These are phyloP conservation scores for Therioaphis trifolii DNA, from an alignment of 2,888 invertebrate species.

Conservation along the genomic window DNA sequence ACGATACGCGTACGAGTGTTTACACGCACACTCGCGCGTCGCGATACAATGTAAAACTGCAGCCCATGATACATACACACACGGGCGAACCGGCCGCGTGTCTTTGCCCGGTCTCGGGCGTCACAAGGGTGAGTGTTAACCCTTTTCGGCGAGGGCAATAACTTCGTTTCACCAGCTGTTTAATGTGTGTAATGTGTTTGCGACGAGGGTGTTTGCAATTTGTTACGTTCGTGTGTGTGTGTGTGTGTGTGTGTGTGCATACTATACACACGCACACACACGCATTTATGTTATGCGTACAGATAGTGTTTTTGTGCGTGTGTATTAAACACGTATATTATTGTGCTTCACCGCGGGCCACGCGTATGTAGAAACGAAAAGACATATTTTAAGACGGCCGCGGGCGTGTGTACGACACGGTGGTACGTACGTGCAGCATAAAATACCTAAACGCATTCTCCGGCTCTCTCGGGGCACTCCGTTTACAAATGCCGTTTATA, in stretches of 20 bases:
- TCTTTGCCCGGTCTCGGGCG: no score
- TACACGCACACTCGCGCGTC: neutral
- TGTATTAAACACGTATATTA: neutral
- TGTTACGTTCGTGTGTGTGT: conserved; percentile 33
- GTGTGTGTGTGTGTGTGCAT: neutral
- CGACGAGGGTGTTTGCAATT: conserved; percentile 58
- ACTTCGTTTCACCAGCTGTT: conserved; percentile 62
- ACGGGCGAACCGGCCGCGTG: neutral
- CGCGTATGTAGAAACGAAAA: conserved; percentile 22
- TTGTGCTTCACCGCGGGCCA: neutral
- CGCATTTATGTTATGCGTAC: neutral
- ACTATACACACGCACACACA: neutral
- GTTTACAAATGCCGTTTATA: neutral
- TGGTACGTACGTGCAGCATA: no score
- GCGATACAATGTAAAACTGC: conserved; percentile 23
- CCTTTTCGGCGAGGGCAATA: conserved; percentile 59
- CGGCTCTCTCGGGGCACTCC: neutral
- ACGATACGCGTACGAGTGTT: neutral
- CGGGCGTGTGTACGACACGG: no score
- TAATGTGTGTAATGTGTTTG: conserved; percentile 54
- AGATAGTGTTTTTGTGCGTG: neutral
- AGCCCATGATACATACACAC: neutral
- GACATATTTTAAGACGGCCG: conserved; percentile 48
- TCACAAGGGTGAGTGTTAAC: conserved; percentile 46
- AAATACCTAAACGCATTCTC: conserved; percentile 34